These are phyloP conservation scores for Chymomyza procnemis DNA, from an alignment of 2,888 invertebrate genomes.

Conservation along the genomic window DNA sequence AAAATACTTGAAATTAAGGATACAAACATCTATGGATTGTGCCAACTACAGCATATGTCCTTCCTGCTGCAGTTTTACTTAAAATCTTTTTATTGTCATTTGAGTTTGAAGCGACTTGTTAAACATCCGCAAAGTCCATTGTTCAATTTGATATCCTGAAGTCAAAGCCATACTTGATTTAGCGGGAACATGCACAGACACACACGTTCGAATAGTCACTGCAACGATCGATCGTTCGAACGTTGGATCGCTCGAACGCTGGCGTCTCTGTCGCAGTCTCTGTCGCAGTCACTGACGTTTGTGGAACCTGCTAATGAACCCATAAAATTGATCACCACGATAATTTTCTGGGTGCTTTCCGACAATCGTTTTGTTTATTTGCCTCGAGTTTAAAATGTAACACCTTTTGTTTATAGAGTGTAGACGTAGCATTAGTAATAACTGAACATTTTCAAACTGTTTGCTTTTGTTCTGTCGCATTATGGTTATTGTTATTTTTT, in stretches of 20 bases:
- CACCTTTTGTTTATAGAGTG: conserved; percentile 41
- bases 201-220: conserved; percentile 26
- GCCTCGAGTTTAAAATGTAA: conserved; percentile 43
- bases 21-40: no score
- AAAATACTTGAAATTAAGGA: no score
- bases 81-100: no score
- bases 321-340: conserved; percentile 71
- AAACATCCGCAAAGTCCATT: no score
- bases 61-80: no score
- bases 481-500: not conserved
- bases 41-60: no score
- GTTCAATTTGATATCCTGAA: no score
- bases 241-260: conserved; percentile 39
- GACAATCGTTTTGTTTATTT: conserved; percentile 28
- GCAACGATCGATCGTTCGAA: conserved; percentile 55
- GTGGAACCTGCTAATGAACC: conserved; percentile 58
- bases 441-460: conserved; percentile 6
- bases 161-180: no score
- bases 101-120: no score
- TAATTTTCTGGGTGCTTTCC: conserved; percentile 43
- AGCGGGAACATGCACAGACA: no score
- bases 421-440: not conserved
- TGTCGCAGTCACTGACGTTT: conserved; percentile 32
- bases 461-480: conserved; percentile 7
- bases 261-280: not conserved